phyloP scores from a whole-genome alignment of 2,113 vertebrate species.

The Peromyscus polionotus region DNA sequence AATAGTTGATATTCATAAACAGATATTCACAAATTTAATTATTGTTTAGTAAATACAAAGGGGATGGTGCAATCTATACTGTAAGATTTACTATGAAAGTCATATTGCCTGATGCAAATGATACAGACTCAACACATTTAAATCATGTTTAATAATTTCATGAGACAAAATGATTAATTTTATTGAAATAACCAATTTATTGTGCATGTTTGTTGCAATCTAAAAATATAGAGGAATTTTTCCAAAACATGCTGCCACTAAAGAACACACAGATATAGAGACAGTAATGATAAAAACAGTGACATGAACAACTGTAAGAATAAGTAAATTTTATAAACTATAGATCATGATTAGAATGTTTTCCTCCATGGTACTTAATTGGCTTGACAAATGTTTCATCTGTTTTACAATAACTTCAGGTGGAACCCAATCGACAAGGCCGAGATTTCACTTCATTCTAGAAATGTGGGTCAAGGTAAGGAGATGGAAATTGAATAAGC shows the following conservation, averaged over 20 bases:
- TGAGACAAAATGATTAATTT: background rate
- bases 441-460: background rate
- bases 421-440: background rate
- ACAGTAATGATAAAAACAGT: background rate
- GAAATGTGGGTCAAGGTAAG: background rate
- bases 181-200: background rate
- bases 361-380: background rate
- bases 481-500: background rate
- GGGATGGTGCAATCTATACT: background rate
- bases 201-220: background rate
- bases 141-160: slow-evolving; percentile 10
- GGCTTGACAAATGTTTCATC: background rate
- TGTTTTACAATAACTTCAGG: background rate
- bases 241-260: background rate
- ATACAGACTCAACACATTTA: background rate
- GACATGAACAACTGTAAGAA: background rate
- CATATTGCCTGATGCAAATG: background rate
- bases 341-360: background rate
- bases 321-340: background rate
- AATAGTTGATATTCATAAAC: background rate
- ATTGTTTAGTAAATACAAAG: background rate
- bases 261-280: background rate
- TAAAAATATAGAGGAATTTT: background rate
- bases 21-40: slow-evolving; percentile 11
- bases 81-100: background rate